phyloP scores from a whole-genome alignment of 2,113 vertebrate genomes.

The Pseudois nayaur region DNA sequence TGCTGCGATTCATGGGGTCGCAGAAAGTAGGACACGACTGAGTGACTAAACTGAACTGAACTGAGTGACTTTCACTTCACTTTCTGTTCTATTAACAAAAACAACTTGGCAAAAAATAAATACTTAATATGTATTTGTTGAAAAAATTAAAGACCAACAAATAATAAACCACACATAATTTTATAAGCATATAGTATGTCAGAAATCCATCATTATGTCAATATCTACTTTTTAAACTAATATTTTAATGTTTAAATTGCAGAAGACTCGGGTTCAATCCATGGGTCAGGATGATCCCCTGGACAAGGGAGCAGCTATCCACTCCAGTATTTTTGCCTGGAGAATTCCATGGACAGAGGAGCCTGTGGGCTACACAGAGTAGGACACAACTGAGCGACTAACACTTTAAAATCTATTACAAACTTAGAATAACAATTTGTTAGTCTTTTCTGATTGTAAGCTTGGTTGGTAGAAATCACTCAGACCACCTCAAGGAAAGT shows the following conservation, averaged over 20 bases:
- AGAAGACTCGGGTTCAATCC: fast-evolving
- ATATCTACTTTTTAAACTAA: not conserved
- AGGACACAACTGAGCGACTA: not conserved
- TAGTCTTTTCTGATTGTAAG: not conserved
- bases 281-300: not conserved
- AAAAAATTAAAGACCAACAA: not conserved
- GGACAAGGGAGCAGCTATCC: not conserved
- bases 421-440: not conserved
- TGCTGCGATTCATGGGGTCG: too few species aligned
- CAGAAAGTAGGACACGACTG: too few species aligned
- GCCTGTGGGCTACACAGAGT: not conserved
- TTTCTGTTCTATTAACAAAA: not conserved
- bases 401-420: not conserved
- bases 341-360: not conserved
- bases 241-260: not conserved
- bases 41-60: too few species aligned
- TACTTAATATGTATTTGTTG: not conserved
- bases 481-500: not conserved
- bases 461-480: not conserved
- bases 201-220: not conserved
- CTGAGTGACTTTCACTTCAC: not conserved
- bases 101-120: not conserved
- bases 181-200: conserved; percentile 9
- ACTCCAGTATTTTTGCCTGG: not conserved
- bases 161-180: not conserved